phyloP scores from a whole-genome alignment of 2,888 invertebrate genomes.

The Oxytorus armatus region DNA sequence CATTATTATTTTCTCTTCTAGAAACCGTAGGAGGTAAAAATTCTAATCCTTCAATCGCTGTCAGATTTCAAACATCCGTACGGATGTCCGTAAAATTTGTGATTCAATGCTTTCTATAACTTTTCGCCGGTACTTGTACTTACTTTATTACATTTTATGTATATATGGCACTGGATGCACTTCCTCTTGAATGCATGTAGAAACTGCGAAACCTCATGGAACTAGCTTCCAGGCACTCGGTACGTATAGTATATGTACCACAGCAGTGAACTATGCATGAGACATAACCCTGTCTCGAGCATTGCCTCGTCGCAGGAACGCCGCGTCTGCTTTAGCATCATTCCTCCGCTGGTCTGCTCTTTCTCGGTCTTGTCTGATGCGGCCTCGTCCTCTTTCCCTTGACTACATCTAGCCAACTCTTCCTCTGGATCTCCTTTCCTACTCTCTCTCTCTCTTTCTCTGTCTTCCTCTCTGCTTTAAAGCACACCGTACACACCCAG shows the following conservation, averaged over 20 bases:
- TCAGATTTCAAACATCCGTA: too few relatives aligned
- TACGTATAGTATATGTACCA: conserved; percentile 17
- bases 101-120: not conserved
- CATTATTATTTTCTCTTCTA: too few relatives aligned
- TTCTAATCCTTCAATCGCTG: too few relatives aligned
- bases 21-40: too few relatives aligned
- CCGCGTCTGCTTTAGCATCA: conserved; percentile 27
- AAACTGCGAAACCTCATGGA: not conserved
- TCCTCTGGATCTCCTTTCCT: conserved; percentile 7
- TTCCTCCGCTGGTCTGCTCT: conserved; percentile 18
- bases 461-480: conserved; percentile 3
- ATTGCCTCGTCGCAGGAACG: conserved; percentile 27
- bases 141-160: not conserved
- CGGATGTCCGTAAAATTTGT: not conserved
- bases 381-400: conserved; percentile 29
- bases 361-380: conserved; percentile 30
- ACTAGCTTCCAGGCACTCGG: not conserved
- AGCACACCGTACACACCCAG: conserved; percentile 30
- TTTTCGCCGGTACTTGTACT: too few relatives aligned
- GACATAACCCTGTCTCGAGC: conserved; percentile 64
- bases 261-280: conserved; percentile 67
- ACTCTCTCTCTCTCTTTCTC: conserved; percentile 32
- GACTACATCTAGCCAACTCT: conserved; percentile 45
- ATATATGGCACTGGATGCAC: not conserved
- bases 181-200: not conserved